Percentiles rank a stretch among this genome's conserved stretches.
phyloP scores from a whole-genome alignment of 2,797 vertebrate genomes.

The Rhynchonycteris naso region DNA sequence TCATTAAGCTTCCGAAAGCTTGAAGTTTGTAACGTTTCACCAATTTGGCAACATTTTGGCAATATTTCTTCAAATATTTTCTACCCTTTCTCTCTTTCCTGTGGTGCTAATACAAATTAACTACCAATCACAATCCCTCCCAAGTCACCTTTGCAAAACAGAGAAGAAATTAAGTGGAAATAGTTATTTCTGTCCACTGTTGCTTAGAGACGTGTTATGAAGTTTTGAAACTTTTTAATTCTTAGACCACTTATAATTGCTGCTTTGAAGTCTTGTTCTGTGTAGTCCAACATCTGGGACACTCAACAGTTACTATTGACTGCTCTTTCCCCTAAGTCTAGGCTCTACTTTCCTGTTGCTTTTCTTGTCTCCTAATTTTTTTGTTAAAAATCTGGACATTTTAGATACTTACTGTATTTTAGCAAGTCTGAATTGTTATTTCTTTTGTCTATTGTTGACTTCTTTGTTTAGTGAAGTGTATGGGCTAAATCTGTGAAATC shows the following conservation, averaged over 20 bases:
- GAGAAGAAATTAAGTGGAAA: slow-evolving; percentile 60
- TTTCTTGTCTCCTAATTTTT: neutral
- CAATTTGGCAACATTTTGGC: neutral
- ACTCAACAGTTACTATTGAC: neutral
- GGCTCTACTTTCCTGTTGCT: neutral
- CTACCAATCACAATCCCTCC: slow-evolving; percentile 51
- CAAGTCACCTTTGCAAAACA: slow-evolving; percentile 50
- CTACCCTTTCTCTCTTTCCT: neutral
- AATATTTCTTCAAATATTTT: neutral
- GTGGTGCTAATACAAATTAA: slow-evolving; percentile 53
- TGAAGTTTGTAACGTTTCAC: neutral
- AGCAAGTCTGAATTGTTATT: neutral
- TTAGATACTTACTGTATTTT: neutral
- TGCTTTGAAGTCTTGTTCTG: neutral
- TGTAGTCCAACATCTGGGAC: neutral
- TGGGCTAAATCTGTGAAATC: neutral
- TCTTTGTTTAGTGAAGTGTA: neutral
- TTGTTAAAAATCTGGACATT: neutral
- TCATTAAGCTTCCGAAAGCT: neutral
- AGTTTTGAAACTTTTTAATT: slow-evolving; percentile 48
- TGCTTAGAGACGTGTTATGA: neutral
- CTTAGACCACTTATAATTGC: neutral
- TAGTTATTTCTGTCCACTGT: slow-evolving; percentile 41
- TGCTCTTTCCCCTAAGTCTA: neutral
- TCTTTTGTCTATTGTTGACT: neutral